phyloP scores from a whole-genome alignment of 2,888 invertebrate species.

The Lithophane semibrunnea region DNA sequence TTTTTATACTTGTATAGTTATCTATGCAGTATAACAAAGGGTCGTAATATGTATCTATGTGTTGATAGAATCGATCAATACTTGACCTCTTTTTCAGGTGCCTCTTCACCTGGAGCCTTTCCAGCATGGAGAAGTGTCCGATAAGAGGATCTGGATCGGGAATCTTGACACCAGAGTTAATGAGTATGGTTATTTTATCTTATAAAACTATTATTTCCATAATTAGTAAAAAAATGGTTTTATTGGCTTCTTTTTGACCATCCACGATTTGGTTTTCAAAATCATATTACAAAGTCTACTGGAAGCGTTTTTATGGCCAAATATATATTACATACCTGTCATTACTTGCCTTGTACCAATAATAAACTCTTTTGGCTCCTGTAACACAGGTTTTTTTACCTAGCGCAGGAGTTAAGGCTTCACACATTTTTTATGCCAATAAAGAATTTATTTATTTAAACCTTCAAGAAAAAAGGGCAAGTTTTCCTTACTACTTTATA shows the following conservation, averaged over 20 bases:
- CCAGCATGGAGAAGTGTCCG: constrained; percentile 89
- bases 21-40: too few relatives aligned
- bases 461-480: too few relatives aligned
- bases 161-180: constrained; percentile 97
- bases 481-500: not conserved
- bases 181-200: constrained; percentile 94
- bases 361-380: too few relatives aligned
- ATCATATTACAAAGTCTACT: too few relatives aligned
- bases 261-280: constrained; percentile 3
- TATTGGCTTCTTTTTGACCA: not conserved
- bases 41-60: not conserved
- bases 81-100: constrained; percentile 74
- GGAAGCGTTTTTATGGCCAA: not conserved
- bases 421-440: too few relatives aligned
- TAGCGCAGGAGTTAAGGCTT: too few relatives aligned
- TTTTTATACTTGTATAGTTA: not conserved
- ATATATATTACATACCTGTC: too few relatives aligned
- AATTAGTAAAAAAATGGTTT: not conserved
- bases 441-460: too few relatives aligned
- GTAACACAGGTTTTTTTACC: too few relatives aligned
- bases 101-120: constrained; percentile 91
- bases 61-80: constrained; percentile 31
- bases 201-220: constrained; percentile 25
- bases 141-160: constrained; percentile 96
- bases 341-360: too few relatives aligned